Conservation (phyloP, 30 jellyfish, hydroid and myxozoan species). For the Aurelia coerulea region DNA sequence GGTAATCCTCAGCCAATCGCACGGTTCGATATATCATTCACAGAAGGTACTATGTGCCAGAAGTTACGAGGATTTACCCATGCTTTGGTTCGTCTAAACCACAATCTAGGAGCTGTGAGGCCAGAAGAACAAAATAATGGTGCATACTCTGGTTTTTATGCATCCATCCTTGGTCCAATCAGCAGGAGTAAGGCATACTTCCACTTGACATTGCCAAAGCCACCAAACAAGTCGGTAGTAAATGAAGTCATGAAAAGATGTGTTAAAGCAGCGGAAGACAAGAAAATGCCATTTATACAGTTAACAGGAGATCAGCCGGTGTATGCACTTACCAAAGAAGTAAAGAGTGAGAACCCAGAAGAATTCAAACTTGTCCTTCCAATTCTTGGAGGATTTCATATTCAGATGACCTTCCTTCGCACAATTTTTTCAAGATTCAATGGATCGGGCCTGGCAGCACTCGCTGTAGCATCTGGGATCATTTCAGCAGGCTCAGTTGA, state of each 20-base stretch:
- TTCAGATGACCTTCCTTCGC: no score
- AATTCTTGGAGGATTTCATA: no score
- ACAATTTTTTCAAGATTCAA: no score
- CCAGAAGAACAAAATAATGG: slow-evolving; percentile 54
- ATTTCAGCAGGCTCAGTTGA: no score
- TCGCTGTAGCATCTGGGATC: no score
- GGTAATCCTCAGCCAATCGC: slow-evolving; percentile 27
- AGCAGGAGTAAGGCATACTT: slow-evolving; percentile 49
- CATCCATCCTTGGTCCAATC: not conserved
- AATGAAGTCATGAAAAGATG: slow-evolving; percentile 29
- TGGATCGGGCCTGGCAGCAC: no score
- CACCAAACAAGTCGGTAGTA: slow-evolving; percentile 38
- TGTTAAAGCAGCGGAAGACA: slow-evolving; percentile 10
- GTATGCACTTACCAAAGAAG: no score
- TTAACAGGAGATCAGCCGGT: no score
- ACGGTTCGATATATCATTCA: slow-evolving; percentile 34
- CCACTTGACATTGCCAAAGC: slow-evolving; percentile 35
- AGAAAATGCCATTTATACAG: slow-evolving; percentile 31
- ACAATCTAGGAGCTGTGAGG: slow-evolving; percentile 6
- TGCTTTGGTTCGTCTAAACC: slow-evolving; percentile 44
- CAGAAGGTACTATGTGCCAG: slow-evolving; percentile 22
- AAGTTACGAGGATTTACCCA: slow-evolving; percentile 43
- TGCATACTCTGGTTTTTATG: slow-evolving; percentile 20
- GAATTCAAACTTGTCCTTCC: no score
- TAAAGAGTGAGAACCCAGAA: no score